These are phyloP conservation scores for Philopedon plagiatum DNA, from an alignment of 2,888 invertebrate genomes.

Conservation along the genomic window DNA sequence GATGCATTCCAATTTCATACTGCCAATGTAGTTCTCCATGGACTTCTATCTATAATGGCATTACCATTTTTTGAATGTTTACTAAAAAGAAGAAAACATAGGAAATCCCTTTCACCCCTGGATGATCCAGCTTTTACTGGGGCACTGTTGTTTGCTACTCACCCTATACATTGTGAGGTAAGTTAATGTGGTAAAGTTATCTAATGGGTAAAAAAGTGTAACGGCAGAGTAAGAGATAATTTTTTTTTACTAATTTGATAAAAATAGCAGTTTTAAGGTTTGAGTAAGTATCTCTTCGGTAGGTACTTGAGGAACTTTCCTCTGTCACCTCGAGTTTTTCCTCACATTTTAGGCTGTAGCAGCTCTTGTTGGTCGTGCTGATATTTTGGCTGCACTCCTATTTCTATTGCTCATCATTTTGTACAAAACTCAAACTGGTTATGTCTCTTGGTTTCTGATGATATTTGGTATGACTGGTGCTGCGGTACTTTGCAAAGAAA, in stretches of 20 bases:
- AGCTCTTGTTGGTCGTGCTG: conserved; percentile 94
- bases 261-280: no score
- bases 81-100: conserved; percentile 58
- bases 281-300: no score
- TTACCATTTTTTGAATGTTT: conserved; percentile 69
- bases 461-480: conserved; percentile 70
- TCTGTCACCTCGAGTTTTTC: no score
- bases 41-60: conserved; percentile 72
- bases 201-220: no score
- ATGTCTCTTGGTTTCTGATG: conserved; percentile 57
- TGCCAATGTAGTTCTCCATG: conserved; percentile 83
- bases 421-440: conserved; percentile 71
- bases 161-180: conserved; percentile 93
- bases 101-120: conserved; percentile 49
- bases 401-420: conserved; percentile 80
- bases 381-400: conserved; percentile 86
- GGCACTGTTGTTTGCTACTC: conserved; percentile 86
- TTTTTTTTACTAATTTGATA: no score
- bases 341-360: conserved; percentile 74
- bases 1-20: conserved; percentile 79
- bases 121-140: conserved; percentile 75
- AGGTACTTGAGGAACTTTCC: no score
- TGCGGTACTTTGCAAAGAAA: conserved; percentile 94
- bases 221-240: no score
- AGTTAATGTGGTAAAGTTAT: not conserved